phyloP scores from a whole-genome alignment of 2,113 vertebrate genomes.

The Speoplatyrhinus poulsoni region DNA sequence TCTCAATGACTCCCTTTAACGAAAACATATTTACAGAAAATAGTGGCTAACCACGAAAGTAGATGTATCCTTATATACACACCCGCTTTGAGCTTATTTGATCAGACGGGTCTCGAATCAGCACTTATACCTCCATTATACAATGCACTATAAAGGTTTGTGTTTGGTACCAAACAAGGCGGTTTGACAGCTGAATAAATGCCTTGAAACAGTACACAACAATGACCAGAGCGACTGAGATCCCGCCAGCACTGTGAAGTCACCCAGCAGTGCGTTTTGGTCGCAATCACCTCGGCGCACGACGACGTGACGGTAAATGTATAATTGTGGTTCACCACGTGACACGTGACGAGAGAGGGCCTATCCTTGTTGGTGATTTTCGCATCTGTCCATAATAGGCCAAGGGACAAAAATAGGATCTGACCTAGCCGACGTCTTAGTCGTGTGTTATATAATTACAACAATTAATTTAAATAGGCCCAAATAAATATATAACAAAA shows the following conservation, averaged over 20 bases:
- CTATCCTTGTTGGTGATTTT: no score
- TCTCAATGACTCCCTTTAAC: conserved; percentile 40
- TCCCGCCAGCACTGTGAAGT: conserved; percentile 34
- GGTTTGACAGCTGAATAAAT: conserved; percentile 50
- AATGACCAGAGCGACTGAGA: conserved; percentile 49
- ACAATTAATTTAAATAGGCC: no score
- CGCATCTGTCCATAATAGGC: no score
- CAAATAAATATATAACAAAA: no score
- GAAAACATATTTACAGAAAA: conserved; percentile 46
- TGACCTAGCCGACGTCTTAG: no score
- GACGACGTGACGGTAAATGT: conserved; percentile 32
- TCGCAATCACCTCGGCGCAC: conserved; percentile 29
- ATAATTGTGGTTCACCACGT: conserved; percentile 1
- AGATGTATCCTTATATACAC: conserved; percentile 7
- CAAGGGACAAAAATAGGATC: no score
- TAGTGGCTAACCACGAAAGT: conserved; percentile 37
- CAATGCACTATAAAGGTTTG: conserved; percentile 27
- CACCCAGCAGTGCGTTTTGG: conserved; percentile 31
- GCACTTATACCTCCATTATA: conserved; percentile 16
- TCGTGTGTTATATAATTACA: no score
- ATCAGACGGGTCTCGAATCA: conserved; percentile 30
- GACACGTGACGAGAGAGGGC: no score
- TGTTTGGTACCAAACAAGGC: conserved; percentile 28
- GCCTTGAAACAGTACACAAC: conserved; percentile 50
- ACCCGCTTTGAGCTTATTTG: conserved; percentile 28